Conservation (phyloP, 1,140 invertebrate species). For the Pseudomyrmex dendroicus region DNA sequence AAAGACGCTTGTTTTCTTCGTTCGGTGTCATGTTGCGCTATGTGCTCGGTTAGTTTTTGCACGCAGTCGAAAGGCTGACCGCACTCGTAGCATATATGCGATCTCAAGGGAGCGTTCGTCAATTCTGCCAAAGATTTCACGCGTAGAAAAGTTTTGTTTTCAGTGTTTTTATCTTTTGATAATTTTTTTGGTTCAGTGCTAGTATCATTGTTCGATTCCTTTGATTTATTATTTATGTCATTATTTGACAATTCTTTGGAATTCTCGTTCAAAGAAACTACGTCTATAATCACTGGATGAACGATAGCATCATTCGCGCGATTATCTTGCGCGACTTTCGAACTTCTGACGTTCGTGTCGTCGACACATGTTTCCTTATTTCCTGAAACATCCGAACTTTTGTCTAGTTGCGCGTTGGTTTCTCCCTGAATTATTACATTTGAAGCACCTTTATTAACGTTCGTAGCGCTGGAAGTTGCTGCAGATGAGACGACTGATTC, state of each 20-base stretch:
- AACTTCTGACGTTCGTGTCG: no score
- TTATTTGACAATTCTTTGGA: not conserved
- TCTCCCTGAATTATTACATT: not conserved
- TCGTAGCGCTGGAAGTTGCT: not conserved
- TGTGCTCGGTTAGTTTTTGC: constrained; percentile 22
- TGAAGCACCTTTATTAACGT: not conserved
- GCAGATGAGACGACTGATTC: not conserved
- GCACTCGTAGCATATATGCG: constrained; percentile 7
- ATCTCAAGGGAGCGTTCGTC: not conserved
- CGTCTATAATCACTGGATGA: not conserved
- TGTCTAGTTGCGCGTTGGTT: not conserved
- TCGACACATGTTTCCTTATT: not conserved
- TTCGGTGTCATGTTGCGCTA: not conserved
- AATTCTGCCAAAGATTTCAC: constrained; percentile 71
- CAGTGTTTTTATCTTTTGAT: not conserved
- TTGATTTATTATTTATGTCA: not conserved
- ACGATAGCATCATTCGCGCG: not conserved
- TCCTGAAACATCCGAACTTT: not conserved
- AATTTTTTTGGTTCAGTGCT: not conserved
- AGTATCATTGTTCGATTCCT: not conserved
- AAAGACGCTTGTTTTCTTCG: no score
- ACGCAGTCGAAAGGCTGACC: constrained; percentile 16
- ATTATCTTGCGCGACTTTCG: not conserved
- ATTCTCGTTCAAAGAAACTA: not conserved
- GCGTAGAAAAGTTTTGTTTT: constrained; percentile 54